Evolutionary conservation across 1,140 invertebrate genomes (phyloP).

Genomic region (Aphis gossypii): DNA sequence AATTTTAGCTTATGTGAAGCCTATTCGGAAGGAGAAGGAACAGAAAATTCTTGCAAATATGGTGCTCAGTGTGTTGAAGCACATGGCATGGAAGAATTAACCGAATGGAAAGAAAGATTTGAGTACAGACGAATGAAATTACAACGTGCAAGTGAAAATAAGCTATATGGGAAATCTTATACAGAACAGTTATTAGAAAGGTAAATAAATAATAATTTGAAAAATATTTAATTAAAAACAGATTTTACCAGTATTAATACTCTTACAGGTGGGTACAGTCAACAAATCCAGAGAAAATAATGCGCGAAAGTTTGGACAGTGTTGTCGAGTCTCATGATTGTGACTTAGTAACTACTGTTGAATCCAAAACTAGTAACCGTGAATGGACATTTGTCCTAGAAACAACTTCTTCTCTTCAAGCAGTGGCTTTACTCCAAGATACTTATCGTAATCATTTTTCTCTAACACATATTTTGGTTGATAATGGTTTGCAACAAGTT

Average conservation of each 20-base stretch:
- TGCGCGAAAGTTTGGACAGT: constrained; percentile 69
- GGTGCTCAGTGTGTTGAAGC: constrained; percentile 79
- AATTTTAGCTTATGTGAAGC: constrained; percentile 59
- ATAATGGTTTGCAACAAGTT: constrained; percentile 55
- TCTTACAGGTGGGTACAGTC: constrained; percentile 68
- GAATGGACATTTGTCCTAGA: constrained; percentile 75
- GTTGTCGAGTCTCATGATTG: constrained; percentile 71
- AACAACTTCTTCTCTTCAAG: constrained; percentile 65
- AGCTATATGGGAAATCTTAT: constrained; percentile 73
- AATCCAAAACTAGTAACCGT: constrained; percentile 72
- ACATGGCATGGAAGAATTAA: constrained; percentile 75
- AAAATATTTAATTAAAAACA: neutral
- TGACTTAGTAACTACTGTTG: constrained; percentile 71
- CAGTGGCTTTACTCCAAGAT: constrained; percentile 77
- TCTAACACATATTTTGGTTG: constrained; percentile 63
- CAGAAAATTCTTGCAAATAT: constrained; percentile 69
- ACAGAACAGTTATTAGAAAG: constrained; percentile 74
- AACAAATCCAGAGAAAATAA: constrained; percentile 68
- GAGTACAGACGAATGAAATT: constrained; percentile 72
- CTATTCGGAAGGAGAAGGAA: constrained; percentile 64
- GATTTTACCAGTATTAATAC: neutral
- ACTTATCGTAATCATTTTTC: constrained; percentile 76
- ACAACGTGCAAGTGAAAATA: constrained; percentile 73
- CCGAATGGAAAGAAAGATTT: constrained; percentile 79
- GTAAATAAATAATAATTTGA: constrained; percentile 63